Percentiles rank a stretch among this genome's conserved stretches.
Conservation (phyloP, 2,113 vertebrate species). For the Upupa epops region DNA sequence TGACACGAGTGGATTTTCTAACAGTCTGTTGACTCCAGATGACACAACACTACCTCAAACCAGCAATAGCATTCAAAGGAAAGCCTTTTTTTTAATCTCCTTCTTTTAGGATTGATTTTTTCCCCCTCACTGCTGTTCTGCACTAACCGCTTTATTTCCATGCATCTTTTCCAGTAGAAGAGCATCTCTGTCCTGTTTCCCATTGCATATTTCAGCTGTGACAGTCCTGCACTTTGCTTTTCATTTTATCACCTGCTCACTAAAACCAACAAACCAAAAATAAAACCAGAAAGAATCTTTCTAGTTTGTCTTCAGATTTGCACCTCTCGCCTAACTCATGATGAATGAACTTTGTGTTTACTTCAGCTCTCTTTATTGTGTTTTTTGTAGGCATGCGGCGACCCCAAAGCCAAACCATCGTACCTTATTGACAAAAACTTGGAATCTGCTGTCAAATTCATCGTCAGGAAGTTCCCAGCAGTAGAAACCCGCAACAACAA, state of each 20-base stretch:
- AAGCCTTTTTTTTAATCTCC: conserved; percentile 18
- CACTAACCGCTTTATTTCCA: conserved; percentile 84
- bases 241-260: conserved; percentile 86
- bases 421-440: conserved; percentile 98
- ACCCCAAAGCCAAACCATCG: conserved; percentile 98
- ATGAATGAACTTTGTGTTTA: conserved; percentile 52
- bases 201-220: conserved; percentile 85
- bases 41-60: conserved; percentile 78
- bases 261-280: neutral
- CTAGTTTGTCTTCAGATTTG: conserved; percentile 73
- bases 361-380: conserved; percentile 61
- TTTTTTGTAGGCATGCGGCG: conserved; percentile 91
- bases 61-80: conserved; percentile 68
- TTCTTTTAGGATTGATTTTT: conserved; percentile 81
- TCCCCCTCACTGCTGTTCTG: conserved; percentile 79
- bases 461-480: conserved; percentile 96
- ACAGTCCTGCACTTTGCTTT: conserved; percentile 81
- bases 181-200: conserved; percentile 80
- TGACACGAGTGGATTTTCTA: conserved; percentile 59
- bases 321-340: conserved; percentile 39
- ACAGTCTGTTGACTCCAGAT: conserved; percentile 75
- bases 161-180: conserved; percentile 84
- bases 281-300: conserved; percentile 64
- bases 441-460: conserved; percentile 98
- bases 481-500: conserved; percentile 98